A percentile compares a stretch with the other conserved stretches of the same genome.
These are phyloP conservation scores for Bovichtus variegatus DNA, from an alignment of 2,797 vertebrate genomes.

Conservation along the genomic window DNA sequence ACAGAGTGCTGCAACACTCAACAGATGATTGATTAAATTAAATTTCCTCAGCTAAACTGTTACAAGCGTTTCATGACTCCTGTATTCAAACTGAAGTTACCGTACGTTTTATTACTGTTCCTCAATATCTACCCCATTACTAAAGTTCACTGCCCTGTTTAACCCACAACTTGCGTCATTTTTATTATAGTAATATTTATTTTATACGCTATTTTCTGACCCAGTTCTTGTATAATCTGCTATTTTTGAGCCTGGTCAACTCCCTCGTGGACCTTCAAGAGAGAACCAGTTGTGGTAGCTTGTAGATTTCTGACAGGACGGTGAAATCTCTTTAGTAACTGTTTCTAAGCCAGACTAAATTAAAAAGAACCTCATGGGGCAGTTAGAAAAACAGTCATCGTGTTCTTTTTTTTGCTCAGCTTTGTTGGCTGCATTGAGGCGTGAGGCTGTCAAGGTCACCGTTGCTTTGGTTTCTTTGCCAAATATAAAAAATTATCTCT, in stretches of 20 bases:
- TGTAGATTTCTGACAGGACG: conserved; percentile 22
- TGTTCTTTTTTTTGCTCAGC: conserved; percentile 12
- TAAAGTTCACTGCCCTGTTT: too few relatives aligned
- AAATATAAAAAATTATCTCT: conserved; percentile 24
- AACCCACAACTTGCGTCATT: neutral
- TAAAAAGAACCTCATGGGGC: conserved; percentile 40
- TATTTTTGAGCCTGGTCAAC: conserved; percentile 27
- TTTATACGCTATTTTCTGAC: conserved; percentile 18
- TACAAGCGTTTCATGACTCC: neutral
- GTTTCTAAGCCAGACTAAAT: conserved; percentile 38
- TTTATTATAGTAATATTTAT: neutral
- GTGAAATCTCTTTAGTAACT: conserved; percentile 30
- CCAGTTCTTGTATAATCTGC: conserved; percentile 42
- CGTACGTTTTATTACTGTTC: neutral
- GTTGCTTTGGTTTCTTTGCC: conserved; percentile 24
- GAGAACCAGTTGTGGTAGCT: conserved; percentile 22
- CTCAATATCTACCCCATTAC: neutral
- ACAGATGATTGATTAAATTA: neutral
- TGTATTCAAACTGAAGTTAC: neutral
- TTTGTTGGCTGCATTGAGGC: conserved; percentile 12
- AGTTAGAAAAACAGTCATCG: conserved; percentile 20
- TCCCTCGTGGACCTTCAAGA: conserved; percentile 23
- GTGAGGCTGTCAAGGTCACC: conserved; percentile 19
- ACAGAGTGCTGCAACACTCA: neutral
- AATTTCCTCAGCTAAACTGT: neutral